Evolutionary conservation across 2,888 invertebrate species (phyloP).

Genomic region (Hedychridium roseum): DNA sequence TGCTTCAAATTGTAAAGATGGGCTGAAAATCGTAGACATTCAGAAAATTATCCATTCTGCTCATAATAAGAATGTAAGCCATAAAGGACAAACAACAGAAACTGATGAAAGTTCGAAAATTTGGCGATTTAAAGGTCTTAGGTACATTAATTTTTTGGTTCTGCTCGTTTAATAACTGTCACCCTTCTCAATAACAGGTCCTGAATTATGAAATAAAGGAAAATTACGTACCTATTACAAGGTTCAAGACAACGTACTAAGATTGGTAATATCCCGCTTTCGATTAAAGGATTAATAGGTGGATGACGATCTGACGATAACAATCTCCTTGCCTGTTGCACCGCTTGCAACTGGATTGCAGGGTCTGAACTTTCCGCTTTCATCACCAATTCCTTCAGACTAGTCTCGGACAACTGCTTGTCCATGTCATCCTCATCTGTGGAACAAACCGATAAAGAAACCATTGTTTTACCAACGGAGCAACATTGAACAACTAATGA

Average conservation of each 20-base stretch:
- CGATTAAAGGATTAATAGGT: conserved; percentile 95
- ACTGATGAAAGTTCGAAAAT: not conserved
- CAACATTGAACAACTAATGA: not conserved
- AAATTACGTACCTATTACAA: conserved; percentile 71
- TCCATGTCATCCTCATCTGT: conserved; percentile 80
- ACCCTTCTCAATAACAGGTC: too few species aligned
- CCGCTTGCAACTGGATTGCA: conserved; percentile 85
- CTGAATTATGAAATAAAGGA: conserved; percentile 1
- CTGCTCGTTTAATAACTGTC: not conserved
- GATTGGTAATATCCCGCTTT: conserved; percentile 93
- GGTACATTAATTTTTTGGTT: too few species aligned
- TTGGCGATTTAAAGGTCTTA: not conserved
- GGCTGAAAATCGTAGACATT: conserved; percentile 68
- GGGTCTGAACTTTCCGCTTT: conserved; percentile 86
- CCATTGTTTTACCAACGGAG: too few species aligned
- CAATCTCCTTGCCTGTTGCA: conserved; percentile 94
- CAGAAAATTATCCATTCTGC: too few species aligned
- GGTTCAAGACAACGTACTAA: conserved; percentile 89
- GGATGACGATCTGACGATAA: conserved; percentile 98
- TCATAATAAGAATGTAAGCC: too few species aligned
- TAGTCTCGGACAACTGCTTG: conserved; percentile 74
- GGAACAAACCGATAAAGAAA: too few species aligned
- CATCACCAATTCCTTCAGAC: conserved; percentile 83
- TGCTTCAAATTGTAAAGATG: conserved; percentile 94
- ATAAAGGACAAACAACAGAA: too few species aligned